phyloP scores from a whole-genome alignment of 2,113 vertebrate genomes.

The Cyanistes caeruleus region DNA sequence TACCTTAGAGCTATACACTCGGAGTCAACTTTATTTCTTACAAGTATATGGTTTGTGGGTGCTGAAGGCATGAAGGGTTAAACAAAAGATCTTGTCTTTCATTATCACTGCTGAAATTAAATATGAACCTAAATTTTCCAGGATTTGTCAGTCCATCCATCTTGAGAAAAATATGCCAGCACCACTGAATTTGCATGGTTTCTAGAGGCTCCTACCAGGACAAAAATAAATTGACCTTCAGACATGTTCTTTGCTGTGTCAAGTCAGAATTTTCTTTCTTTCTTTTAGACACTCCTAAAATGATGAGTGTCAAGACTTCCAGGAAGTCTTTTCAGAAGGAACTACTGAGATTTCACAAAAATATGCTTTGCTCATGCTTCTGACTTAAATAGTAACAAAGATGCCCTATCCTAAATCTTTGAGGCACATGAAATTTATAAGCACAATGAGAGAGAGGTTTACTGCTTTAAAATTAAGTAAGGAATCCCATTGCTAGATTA shows the following conservation, averaged over 20 bases:
- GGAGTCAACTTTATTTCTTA: neutral
- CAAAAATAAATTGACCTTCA: neutral
- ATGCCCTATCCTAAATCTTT: neutral
- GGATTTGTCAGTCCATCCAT: neutral
- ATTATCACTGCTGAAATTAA: neutral
- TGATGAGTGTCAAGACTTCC: neutral
- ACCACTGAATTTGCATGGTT: neutral
- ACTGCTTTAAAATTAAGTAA: constrained; percentile 12
- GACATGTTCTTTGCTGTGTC: neutral
- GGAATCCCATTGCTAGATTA: constrained; percentile 14
- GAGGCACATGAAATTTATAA: constrained; percentile 13
- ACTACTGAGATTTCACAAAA: neutral
- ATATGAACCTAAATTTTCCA: neutral
- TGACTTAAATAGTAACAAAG: neutral
- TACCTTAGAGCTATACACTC: neutral
- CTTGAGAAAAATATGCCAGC: neutral
- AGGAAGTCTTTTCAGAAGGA: neutral
- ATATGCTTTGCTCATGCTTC: neutral
- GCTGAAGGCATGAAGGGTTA: neutral
- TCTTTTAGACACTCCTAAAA: neutral
- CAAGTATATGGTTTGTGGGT: neutral
- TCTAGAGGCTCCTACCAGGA: neutral
- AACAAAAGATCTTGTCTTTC: neutral
- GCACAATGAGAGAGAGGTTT: constrained; percentile 18
- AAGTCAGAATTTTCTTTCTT: neutral